Conservation (phyloP, 2,888 invertebrate species). For the Bibio marci region DNA sequence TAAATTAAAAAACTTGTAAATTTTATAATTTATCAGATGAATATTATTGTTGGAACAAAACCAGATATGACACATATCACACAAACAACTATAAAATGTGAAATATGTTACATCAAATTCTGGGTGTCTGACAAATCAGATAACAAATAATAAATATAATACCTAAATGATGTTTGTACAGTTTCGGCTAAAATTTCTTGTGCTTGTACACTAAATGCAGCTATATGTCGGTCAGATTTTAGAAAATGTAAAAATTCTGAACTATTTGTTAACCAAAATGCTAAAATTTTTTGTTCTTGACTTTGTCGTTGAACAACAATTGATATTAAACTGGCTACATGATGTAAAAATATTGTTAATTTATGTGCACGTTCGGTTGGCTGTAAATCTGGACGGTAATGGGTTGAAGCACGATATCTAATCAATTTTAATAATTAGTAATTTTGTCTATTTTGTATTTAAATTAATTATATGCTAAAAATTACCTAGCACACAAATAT, state of each 20-base stretch:
- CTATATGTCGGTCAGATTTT: slow-evolving; percentile 87
- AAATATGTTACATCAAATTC: too few relatives aligned
- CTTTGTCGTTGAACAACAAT: slow-evolving; percentile 73
- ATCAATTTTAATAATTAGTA: background rate
- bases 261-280: slow-evolving; percentile 96
- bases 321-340: slow-evolving; percentile 76
- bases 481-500: slow-evolving; percentile 73
- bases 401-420: slow-evolving; percentile 82
- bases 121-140: too few relatives aligned
- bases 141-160: slow-evolving; percentile 14
- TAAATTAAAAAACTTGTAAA: too few relatives aligned
- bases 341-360: slow-evolving; percentile 74
- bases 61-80: too few relatives aligned
- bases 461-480: slow-evolving; percentile 1
- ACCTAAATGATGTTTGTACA: slow-evolving; percentile 80
- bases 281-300: slow-evolving; percentile 68
- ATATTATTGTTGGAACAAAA: too few relatives aligned
- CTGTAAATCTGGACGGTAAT: slow-evolving; percentile 81
- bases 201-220: slow-evolving; percentile 79
- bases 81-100: too few relatives aligned
- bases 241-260: slow-evolving; percentile 92
- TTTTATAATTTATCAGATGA: too few relatives aligned
- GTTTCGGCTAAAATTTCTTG: slow-evolving; percentile 88
- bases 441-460: background rate
- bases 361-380: slow-evolving; percentile 85